These are phyloP conservation scores for Phoeniculus purpureus DNA, from an alignment of 2,797 vertebrate genomes.

Conservation along the genomic window DNA sequence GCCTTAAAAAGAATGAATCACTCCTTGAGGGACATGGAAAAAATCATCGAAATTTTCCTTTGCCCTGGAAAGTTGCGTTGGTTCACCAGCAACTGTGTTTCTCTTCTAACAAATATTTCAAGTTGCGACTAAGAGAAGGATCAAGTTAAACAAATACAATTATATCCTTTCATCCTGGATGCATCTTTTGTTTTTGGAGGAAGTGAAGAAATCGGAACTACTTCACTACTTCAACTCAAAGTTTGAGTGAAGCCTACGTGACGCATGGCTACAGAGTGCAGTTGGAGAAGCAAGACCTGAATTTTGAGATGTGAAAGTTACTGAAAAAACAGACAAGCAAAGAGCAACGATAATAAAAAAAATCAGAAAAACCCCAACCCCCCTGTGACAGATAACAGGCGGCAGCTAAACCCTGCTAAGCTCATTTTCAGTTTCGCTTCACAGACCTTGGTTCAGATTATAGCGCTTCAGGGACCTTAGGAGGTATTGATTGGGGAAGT, in stretches of 20 bases:
- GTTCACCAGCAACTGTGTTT: neutral
- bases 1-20: neutral
- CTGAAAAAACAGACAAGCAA: neutral
- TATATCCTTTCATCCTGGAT: neutral
- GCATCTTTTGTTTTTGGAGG: neutral
- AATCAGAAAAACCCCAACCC: neutral
- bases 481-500: conserved; percentile 54
- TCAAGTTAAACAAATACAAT: neutral
- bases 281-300: neutral
- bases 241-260: neutral
- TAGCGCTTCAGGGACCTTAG: conserved; percentile 28
- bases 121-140: neutral
- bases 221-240: neutral
- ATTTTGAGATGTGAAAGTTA: conserved; percentile 16
- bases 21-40: neutral
- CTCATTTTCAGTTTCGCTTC: conserved; percentile 73
- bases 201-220: neutral
- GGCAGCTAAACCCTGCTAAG: conserved; percentile 55
- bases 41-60: neutral
- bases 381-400: conserved; percentile 60
- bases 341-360: neutral
- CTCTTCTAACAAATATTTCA: neutral
- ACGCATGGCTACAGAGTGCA: neutral
- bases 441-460: conserved; percentile 65
- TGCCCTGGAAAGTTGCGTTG: neutral